These are phyloP conservation scores for Drosophila paracracens DNA, from an alignment of 2,888 invertebrate genomes.

Conservation along the genomic window DNA sequence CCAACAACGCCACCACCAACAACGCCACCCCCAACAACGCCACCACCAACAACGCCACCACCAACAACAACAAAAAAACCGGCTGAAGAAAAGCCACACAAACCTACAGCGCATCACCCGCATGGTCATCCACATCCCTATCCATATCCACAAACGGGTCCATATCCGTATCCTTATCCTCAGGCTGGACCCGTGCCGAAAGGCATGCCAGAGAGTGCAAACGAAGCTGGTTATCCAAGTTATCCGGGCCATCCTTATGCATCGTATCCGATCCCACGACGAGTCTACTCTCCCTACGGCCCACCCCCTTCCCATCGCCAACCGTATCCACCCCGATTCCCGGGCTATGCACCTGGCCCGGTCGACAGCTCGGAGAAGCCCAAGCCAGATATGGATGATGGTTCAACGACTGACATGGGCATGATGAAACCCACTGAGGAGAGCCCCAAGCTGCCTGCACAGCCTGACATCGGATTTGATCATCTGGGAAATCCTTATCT, in stretches of 20 bases:
- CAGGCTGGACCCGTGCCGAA: conserved; percentile 11
- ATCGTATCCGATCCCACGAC: conserved; percentile 20
- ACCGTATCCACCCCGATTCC: conserved; percentile 1
- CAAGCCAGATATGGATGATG: neutral
- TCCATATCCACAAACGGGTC: conserved; percentile 5
- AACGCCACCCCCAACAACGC: neutral
- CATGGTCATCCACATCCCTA: conserved; percentile 8
- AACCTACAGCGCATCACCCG: conserved; percentile 6
- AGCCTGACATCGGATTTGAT: neutral
- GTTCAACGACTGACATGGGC: neutral
- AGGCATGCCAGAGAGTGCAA: neutral
- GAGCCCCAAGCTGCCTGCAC: conserved; percentile 6
- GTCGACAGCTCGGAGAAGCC: conserved; percentile 12
- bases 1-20: conserved; percentile 35
- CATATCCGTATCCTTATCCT: neutral
- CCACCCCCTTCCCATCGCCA: conserved; percentile 1
- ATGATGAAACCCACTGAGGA: conserved; percentile 15
- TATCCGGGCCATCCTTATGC: conserved; percentile 18
- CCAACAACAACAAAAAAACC: conserved; percentile 16
- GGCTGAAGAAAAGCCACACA: conserved; percentile 3
- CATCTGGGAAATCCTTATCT: too few relatives aligned
- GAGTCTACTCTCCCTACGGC: conserved; percentile 46
- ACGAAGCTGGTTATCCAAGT: conserved; percentile 15
- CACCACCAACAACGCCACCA: neutral
- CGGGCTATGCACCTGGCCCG: conserved; percentile 12